Conservation (phyloP, 2,113 vertebrate species). For the Dryoscopus gambensis region DNA sequence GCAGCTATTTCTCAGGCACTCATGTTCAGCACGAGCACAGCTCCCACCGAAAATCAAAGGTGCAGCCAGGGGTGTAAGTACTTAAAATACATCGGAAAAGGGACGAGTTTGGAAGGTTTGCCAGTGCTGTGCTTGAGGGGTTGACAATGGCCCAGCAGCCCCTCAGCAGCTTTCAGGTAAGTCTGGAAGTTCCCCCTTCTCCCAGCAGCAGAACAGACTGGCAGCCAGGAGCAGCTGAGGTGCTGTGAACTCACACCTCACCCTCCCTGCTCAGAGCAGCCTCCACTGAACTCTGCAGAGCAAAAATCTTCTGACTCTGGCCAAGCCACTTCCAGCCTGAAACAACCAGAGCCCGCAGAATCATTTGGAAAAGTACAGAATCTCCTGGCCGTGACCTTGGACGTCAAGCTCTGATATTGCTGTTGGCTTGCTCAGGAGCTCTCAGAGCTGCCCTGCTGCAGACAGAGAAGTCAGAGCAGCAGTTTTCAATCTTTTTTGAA, state of each 20-base stretch:
- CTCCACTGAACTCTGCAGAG: background rate
- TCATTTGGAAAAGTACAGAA: constrained; percentile 35
- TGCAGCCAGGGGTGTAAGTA: background rate
- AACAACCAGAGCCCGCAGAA: constrained; percentile 6
- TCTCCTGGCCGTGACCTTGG: background rate
- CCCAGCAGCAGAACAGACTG: background rate
- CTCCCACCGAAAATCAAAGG: background rate
- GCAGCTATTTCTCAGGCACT: background rate
- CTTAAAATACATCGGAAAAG: background rate
- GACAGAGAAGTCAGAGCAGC: background rate
- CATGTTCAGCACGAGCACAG: fast-evolving
- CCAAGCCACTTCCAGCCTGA: constrained; percentile 12
- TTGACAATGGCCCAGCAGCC: background rate
- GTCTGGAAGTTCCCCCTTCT: background rate
- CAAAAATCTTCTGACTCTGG: background rate
- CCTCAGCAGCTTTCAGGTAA: background rate
- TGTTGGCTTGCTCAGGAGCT: background rate
- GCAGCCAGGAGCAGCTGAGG: background rate
- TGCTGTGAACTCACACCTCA: background rate
- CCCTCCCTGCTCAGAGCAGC: background rate
- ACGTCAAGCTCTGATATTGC: background rate
- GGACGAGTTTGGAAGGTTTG: background rate
- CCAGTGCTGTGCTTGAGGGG: background rate
- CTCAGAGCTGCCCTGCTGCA: background rate
- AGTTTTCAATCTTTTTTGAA: background rate